These are phyloP conservation scores for Marisa cornuarietis DNA, from an alignment of 1,140 invertebrate genomes.

Conservation along the genomic window DNA sequence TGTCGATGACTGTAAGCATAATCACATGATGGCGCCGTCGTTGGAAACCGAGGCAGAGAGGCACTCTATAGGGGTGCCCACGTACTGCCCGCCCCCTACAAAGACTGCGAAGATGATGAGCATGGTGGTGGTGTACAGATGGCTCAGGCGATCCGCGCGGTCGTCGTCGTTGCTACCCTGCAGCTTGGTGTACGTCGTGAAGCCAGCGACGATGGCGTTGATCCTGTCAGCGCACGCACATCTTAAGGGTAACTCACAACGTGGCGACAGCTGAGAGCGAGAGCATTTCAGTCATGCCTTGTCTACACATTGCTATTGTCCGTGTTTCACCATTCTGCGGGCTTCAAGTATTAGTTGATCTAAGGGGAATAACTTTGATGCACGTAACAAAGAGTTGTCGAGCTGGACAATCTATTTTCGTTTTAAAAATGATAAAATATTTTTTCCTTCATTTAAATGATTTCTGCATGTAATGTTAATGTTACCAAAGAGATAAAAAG, in stretches of 20 bases:
- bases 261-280: too few species aligned
- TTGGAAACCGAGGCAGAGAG: conserved; percentile 38
- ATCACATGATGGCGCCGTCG: conserved; percentile 6
- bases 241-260: too few species aligned
- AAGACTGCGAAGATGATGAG: conserved; percentile 45
- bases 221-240: conserved; percentile 23
- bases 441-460: too few species aligned
- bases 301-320: background rate
- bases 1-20: too few species aligned
- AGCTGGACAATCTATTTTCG: too few species aligned
- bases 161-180: conserved; percentile 55
- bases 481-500: too few species aligned
- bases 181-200: conserved; percentile 38
- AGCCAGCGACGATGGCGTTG: conserved; percentile 33
- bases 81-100: conserved; percentile 74
- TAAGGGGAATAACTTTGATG: background rate
- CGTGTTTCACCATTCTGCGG: background rate
- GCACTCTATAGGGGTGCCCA: conserved; percentile 72
- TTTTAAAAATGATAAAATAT: too few species aligned
- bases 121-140: conserved; percentile 48
- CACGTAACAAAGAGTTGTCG: background rate
- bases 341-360: background rate
- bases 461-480: too few species aligned
- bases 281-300: too few species aligned
- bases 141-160: conserved; percentile 43